Percentiles rank a stretch among this genome's conserved stretches.
Conservation (phyloP, 1,140 invertebrate genomes). For the Stratiolaelaps scimitus region DNA sequence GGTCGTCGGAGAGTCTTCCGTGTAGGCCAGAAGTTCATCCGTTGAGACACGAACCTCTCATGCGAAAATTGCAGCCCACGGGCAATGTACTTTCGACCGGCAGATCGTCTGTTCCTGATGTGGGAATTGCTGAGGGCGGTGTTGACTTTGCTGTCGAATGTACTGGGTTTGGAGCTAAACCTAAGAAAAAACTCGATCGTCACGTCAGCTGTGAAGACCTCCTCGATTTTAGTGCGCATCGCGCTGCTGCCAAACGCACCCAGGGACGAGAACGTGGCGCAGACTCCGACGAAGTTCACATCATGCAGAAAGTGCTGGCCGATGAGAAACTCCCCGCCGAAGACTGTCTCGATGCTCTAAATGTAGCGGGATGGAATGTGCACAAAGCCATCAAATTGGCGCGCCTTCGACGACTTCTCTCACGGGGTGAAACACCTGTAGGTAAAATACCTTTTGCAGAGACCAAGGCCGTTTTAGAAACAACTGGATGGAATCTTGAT, state of each 20-base stretch:
- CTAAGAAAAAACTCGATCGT: constrained; percentile 42
- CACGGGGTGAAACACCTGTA: not conserved
- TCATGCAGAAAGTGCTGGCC: constrained; percentile 77
- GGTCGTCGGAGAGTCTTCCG: constrained; percentile 10
- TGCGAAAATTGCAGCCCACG: constrained; percentile 30
- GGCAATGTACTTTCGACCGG: constrained; percentile 34
- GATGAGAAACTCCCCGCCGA: constrained; percentile 64
- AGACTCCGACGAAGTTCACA: constrained; percentile 75
- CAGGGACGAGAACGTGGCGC: constrained; percentile 61
- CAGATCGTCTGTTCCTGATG: not conserved
- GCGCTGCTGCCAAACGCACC: constrained; percentile 51
- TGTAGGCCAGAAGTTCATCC: constrained; percentile 21
- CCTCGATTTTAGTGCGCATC: constrained; percentile 72
- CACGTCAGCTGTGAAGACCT: constrained; percentile 84
- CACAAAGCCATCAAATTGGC: constrained; percentile 70
- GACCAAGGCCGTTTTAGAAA: constrained; percentile 15
- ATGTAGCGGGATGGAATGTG: constrained; percentile 74
- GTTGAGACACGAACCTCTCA: not conserved
- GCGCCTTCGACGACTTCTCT: not conserved
- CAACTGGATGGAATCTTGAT: constrained; percentile 27
- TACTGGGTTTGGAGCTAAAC: not conserved
- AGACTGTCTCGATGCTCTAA: constrained; percentile 63
- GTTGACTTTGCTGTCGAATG: too few species aligned
- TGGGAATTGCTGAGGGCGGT: not conserved
- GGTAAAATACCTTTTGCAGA: constrained; percentile 27